phyloP scores from a whole-genome alignment of 2,888 invertebrate genomes.

The Crematogaster levior region DNA sequence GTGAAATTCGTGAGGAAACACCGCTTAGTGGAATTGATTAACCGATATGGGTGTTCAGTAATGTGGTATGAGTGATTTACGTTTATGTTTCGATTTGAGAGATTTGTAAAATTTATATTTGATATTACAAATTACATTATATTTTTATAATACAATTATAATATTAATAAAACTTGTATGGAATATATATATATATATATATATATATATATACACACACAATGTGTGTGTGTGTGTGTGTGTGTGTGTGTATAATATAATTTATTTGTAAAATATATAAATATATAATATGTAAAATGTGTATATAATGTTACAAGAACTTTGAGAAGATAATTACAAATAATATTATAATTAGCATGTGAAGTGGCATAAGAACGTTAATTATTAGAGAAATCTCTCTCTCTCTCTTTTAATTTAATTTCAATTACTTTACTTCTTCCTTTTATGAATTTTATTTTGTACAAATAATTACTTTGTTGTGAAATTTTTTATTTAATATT shows the following conservation, averaged over 20 bases:
- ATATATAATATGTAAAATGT: too few relatives aligned
- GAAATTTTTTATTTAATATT: background rate
- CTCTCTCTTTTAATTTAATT: background rate
- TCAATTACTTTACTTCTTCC: background rate
- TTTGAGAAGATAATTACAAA: background rate
- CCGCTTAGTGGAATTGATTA: constrained; percentile 5
- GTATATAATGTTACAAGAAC: too few relatives aligned
- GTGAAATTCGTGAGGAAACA: constrained; percentile 21
- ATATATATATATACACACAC: too few relatives aligned
- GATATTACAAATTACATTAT: too few relatives aligned
- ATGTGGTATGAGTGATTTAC: background rate
- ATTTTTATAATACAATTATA: background rate
- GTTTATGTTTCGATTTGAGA: background rate
- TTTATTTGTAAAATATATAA: too few relatives aligned
- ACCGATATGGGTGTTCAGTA: background rate
- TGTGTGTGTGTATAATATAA: too few relatives aligned
- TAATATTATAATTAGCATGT: background rate
- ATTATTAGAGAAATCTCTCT: too few relatives aligned
- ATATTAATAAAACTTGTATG: background rate
- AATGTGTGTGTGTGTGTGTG: too few relatives aligned
- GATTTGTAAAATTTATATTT: background rate
- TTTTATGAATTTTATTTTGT: background rate
- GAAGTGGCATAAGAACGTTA: background rate
- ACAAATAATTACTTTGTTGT: background rate
- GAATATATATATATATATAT: too few relatives aligned